A percentile compares a stretch with the other conserved stretches of the same genome.
phyloP scores from a whole-genome alignment of 2,113 vertebrate species.

The Cryptomyrus ogoouensis region DNA sequence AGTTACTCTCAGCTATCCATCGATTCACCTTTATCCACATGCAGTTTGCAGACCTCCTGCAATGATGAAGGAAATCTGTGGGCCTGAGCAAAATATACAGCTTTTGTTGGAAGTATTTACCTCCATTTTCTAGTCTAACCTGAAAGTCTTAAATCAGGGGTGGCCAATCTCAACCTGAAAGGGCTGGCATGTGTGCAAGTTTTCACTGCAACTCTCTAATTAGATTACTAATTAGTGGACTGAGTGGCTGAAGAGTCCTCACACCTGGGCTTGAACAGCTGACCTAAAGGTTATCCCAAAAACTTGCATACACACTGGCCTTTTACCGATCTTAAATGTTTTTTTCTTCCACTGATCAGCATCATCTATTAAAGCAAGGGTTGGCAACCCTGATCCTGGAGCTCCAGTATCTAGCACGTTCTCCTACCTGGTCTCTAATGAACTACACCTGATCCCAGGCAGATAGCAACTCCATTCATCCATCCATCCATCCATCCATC shows the following conservation, averaged over 20 bases:
- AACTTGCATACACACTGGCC: background rate
- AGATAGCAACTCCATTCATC: too few relatives aligned
- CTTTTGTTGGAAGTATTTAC: background rate
- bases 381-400: too few relatives aligned
- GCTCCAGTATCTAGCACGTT: too few relatives aligned
- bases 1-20: background rate
- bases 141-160: background rate
- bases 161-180: background rate
- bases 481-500: too few relatives aligned
- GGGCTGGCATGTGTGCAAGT: background rate
- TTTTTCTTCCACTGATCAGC: background rate
- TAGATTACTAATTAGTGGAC: background rate
- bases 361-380: background rate
- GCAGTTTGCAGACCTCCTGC: background rate
- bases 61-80: background rate
- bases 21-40: background rate
- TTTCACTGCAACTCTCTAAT: background rate
- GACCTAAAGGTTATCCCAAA: background rate
- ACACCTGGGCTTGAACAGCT: background rate
- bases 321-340: background rate
- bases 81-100: background rate
- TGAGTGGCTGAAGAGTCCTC: background rate
- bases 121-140: background rate
- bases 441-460: too few relatives aligned
- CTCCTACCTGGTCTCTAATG: too few relatives aligned